Evolutionary conservation across 2,888 invertebrate genomes (phyloP), one percentile per base, ranked within the genome.

Genomic region (Xylota sylvarum): DNA sequence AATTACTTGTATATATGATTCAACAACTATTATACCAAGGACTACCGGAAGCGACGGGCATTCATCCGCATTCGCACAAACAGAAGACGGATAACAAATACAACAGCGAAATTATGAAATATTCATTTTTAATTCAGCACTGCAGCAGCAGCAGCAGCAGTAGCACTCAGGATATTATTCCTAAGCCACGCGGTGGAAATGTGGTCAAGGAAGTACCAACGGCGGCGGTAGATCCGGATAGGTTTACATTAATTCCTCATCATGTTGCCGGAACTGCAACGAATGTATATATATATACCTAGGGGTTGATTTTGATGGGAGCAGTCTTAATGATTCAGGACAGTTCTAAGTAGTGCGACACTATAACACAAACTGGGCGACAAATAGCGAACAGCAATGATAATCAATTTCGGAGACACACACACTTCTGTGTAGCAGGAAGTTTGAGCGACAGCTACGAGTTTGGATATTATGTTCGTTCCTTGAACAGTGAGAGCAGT

Each of bases 191-290:
- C 19, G 40, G 67, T 35, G 56, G 70, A 77, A 77, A 55, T 77
- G 77, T 79, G 79, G 83, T 67, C 19, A 81, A 35, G 55, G 62
- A 60, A 72, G 12, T 50, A 50, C 56, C 56, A 17, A 37, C 56
- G n/a, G 17, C 46, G 46, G 40, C 14, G 37, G 23, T 70, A 50
- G 46, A 52, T 14, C 40, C 60, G 23, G 46, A 72, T 50, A 48
- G 64, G 32, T 58, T 73, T 50, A 17, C 73, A 80, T 80, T 80
- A 84, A 84, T 84, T 84, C 50, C 65, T 83, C 78, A 67, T 79
- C 78, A 73, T 67, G 32, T 23, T 62, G 62, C 55, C 76, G 69
- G 32, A 60, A 78, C 65, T 74, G 80, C 65, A 65, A 80, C 56
- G 64, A 73, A 55, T 80, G 43, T 32, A 6, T 9, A 12, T 3